Percentiles rank a stretch among this genome's conserved stretches.
phyloP scores from a whole-genome alignment of 1,140 invertebrate genomes.

The Ips nitidus region DNA sequence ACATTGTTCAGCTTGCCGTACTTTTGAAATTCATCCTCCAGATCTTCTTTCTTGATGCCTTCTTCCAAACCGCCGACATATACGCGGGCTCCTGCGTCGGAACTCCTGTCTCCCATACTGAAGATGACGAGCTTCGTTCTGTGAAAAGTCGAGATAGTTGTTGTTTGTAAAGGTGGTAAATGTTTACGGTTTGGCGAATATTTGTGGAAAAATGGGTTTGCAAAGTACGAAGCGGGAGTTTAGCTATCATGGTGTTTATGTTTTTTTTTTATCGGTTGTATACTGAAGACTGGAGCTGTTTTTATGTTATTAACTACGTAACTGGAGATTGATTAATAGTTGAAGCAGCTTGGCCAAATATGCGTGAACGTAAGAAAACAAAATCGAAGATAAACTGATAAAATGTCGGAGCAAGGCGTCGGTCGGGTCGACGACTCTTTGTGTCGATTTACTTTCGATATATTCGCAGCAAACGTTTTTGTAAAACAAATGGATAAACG shows the following conservation, averaged over 20 bases:
- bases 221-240: conserved; percentile 37
- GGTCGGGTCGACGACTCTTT: conserved; percentile 37
- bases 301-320: not conserved
- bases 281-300: not conserved
- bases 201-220: conserved; percentile 40
- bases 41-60: conserved; percentile 83
- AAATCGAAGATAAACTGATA: conserved; percentile 27
- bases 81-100: conserved; percentile 68
- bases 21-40: conserved; percentile 86
- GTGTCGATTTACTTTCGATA: conserved; percentile 33
- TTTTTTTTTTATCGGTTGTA: not conserved
- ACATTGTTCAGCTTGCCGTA: conserved; percentile 73
- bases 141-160: conserved; percentile 50
- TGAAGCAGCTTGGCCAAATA: conserved; percentile 15
- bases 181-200: conserved; percentile 50
- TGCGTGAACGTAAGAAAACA: not conserved
- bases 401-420: conserved; percentile 45
- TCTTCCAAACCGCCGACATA: conserved; percentile 83
- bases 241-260: conserved; percentile 26
- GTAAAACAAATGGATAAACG: conserved; percentile 44
- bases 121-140: conserved; percentile 43
- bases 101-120: conserved; percentile 51
- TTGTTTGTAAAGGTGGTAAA: conserved; percentile 40
- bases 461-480: conserved; percentile 51
- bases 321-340: conserved; percentile 29